Evolutionary conservation across 2,113 vertebrate genomes (phyloP), one percentile per base, ranked within the genome.

Genomic region (Rafetus swinhoei): DNA sequence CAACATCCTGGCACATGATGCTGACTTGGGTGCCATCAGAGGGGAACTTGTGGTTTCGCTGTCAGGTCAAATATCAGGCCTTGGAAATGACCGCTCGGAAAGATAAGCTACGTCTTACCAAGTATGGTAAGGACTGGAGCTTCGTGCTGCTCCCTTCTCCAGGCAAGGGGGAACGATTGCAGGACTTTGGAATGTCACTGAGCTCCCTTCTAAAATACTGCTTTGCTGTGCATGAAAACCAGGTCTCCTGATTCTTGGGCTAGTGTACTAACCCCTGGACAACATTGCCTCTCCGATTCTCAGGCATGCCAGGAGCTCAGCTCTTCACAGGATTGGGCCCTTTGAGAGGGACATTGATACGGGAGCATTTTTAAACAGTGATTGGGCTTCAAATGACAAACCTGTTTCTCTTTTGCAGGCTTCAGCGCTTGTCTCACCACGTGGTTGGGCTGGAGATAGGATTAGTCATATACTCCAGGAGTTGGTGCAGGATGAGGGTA

Each of bases 11-110:
- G 84, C 94, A 92, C 90, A 87, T 96, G 96, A 85, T 56, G 89
- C 90, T 95, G 93, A 96, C 82, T 94, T 76, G 0, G 56, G 16
- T 6, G 1, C 84, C 86, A 77, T 21, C 80, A 50, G 57, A 95
- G 88, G 86, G 92, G 96, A 96, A 96, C 94, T 84, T 96, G 94
- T 1, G 85, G 92, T 90, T 93, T 88, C n/a, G 88, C 82, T 82
- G 82, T 87, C 0, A n/a, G 93, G 77, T 79, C 56, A 8, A 0
- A 2, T 81, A 77, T 59, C 81, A 76, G 82, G 69, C 85, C 69
- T 77, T 82, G 82, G 84, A 89, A 84, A 80, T 39, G 93, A 89
- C 62, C 82, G 74, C 3, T 60, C 80, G 90, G 87, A 77, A 72
- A 84, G 88, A 84, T 6, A 91, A 95, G 79, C 0, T 0, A 7